Percentiles rank a stretch among this genome's conserved stretches.
Conservation (phyloP, 2,113 vertebrate genomes). For the cat (Felis catus) region DNA sequence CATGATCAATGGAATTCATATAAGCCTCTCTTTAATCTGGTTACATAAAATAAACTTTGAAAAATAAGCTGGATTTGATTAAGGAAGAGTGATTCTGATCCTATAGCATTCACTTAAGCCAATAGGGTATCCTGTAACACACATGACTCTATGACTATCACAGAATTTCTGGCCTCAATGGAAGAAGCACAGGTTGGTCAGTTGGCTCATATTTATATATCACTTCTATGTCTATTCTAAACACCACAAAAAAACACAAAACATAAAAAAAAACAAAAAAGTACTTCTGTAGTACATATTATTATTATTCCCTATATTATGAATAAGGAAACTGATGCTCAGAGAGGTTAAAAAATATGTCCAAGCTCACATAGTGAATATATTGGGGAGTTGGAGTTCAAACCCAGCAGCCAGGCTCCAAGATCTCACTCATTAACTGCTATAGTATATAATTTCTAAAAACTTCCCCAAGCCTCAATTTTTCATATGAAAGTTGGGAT, state of each 20-base stretch:
- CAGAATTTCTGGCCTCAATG: background rate
- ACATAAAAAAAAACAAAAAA: too few relatives aligned
- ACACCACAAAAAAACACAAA: background rate
- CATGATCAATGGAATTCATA: constrained; percentile 22
- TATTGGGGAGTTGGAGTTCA: background rate
- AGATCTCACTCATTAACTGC: background rate
- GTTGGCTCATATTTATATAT: background rate
- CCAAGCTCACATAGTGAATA: background rate
- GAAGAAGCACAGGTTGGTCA: background rate
- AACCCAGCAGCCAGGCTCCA: background rate
- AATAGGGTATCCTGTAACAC: background rate
- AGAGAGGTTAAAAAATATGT: background rate
- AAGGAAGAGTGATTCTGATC: background rate
- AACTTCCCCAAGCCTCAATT: background rate
- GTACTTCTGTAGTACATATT: background rate
- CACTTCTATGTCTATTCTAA: background rate
- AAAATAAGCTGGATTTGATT: constrained; percentile 43
- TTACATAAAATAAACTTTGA: constrained; percentile 44
- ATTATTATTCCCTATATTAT: background rate
- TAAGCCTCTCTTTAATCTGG: constrained; percentile 3
- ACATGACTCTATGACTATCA: background rate
- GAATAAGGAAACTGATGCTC: background rate
- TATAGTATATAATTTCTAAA: background rate
- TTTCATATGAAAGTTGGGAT: background rate
- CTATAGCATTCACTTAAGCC: background rate